Evolutionary conservation across 2,113 vertebrate species (phyloP).

Genomic region (Trogon melanurus): DNA sequence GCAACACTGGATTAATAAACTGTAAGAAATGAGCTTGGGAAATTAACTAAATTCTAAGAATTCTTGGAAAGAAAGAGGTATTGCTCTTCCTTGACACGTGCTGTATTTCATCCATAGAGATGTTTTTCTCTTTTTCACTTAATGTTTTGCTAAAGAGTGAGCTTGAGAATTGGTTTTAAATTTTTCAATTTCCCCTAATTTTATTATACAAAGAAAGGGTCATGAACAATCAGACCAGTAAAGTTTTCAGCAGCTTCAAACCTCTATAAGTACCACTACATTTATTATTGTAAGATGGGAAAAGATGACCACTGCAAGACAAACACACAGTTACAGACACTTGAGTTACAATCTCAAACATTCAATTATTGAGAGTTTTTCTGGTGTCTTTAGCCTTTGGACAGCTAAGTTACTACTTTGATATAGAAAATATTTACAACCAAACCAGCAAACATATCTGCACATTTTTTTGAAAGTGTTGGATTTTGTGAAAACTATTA

Average conservation of each 20-base stretch:
- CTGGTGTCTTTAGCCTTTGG: background rate
- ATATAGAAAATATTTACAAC: background rate
- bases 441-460: background rate
- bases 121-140: background rate
- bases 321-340: background rate
- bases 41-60: constrained; percentile 51
- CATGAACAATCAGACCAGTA: background rate
- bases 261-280: background rate
- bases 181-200: background rate
- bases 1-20: constrained; percentile 12
- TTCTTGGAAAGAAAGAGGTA: constrained; percentile 9
- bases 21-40: constrained; percentile 20
- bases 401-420: background rate
- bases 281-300: background rate
- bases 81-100: background rate
- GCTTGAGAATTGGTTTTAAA: background rate
- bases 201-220: background rate
- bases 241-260: background rate
- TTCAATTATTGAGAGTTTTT: background rate
- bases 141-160: background rate
- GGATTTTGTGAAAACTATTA: background rate
- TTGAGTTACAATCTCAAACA: background rate
- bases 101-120: background rate
- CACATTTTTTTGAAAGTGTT: background rate
- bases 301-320: background rate